These are phyloP conservation scores for Netelia inedita DNA, from an alignment of 2,888 invertebrate species.

Conservation along the genomic window DNA sequence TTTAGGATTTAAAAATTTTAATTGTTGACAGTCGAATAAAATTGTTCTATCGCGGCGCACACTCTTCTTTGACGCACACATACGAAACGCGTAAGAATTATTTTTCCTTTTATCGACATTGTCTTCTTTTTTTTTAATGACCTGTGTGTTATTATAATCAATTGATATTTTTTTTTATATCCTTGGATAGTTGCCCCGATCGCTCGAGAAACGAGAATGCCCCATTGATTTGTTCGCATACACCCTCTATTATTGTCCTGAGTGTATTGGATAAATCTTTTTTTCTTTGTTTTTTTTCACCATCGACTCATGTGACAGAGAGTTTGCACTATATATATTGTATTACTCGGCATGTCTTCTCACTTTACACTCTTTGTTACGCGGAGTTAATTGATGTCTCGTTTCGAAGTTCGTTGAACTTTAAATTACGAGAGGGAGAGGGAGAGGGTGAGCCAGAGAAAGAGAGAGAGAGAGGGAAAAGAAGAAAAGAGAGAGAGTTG, in stretches of 20 bases:
- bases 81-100: conserved; percentile 45
- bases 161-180: neutral
- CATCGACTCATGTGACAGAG: neutral
- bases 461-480: conserved; percentile 51
- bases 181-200: neutral
- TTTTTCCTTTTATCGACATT: conserved; percentile 36
- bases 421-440: conserved; percentile 38
- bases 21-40: neutral
- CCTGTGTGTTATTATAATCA: neutral
- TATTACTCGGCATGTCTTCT: conserved; percentile 53
- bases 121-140: neutral
- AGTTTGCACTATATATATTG: conserved; percentile 38
- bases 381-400: conserved; percentile 44
- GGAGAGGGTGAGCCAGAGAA: conserved; percentile 10
- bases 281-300: conserved; percentile 28
- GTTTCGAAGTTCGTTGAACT: conserved; percentile 63
- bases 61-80: conserved; percentile 24
- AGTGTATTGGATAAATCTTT: neutral
- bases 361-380: conserved; percentile 37
- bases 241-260: neutral
- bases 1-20: neutral
- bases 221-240: neutral
- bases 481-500: conserved; percentile 40
- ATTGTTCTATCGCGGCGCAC: neutral
- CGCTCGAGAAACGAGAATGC: neutral